Percentiles rank a stretch among this genome's conserved stretches.
Conservation (phyloP, 2,888 invertebrate genomes). For the Autographa gamma region DNA sequence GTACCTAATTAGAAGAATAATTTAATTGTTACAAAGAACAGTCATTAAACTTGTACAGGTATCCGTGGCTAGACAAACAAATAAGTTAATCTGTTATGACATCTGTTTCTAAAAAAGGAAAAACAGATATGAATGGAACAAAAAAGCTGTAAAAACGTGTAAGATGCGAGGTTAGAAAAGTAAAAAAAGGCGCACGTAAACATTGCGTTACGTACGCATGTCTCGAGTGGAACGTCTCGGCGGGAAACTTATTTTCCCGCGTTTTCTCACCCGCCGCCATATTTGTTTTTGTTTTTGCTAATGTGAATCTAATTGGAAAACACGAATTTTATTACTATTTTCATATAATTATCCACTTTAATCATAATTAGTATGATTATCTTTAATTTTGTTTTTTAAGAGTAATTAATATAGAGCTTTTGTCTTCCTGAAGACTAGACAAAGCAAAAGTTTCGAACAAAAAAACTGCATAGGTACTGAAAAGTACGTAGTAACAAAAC, state of each 20-base stretch:
- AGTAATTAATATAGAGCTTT: not conserved
- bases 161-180: conserved; percentile 43
- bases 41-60: conserved; percentile 21
- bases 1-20: conserved; percentile 28
- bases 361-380: not conserved
- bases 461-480: conserved; percentile 16
- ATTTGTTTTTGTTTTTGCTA: conserved; percentile 70
- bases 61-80: conserved; percentile 32
- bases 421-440: not conserved
- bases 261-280: conserved; percentile 77
- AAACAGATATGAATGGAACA: conserved; percentile 36
- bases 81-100: conserved; percentile 13
- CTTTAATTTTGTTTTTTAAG: not conserved
- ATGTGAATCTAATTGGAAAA: conserved; percentile 79
- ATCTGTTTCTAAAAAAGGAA: conserved; percentile 48
- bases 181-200: conserved; percentile 71
- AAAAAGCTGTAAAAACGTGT: conserved; percentile 52
- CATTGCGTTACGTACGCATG: conserved; percentile 83
- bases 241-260: conserved; percentile 88
- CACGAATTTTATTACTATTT: conserved; percentile 46
- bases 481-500: conserved; percentile 31
- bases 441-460: not conserved
- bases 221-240: conserved; percentile 78
- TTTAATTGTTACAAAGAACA: conserved; percentile 19
- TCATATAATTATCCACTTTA: not conserved